phyloP scores from a whole-genome alignment of 2,797 vertebrate genomes.

The Melanotaenia nigrans region DNA sequence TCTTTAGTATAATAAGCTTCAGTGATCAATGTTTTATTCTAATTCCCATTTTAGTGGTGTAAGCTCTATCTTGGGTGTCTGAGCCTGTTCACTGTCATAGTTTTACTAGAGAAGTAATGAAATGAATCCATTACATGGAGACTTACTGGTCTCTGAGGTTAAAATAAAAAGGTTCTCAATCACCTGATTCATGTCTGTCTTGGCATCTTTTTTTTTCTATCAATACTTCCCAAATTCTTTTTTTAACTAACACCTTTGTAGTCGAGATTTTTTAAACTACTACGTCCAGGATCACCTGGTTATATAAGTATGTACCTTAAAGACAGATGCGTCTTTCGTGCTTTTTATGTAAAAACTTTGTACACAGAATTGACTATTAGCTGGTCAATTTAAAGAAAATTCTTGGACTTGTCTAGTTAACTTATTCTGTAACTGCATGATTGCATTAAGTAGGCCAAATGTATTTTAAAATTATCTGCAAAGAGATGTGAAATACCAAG shows the following conservation, averaged over 20 bases:
- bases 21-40: not conserved
- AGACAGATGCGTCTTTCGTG: not conserved
- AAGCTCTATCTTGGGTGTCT: not conserved
- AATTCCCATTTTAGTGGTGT: not conserved
- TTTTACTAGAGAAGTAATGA: conserved; percentile 6
- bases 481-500: not conserved
- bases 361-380: not conserved
- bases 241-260: not conserved
- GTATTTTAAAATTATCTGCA: not conserved
- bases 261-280: conserved; percentile 14
- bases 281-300: not conserved
- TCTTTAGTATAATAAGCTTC: conserved; percentile 1
- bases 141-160: not conserved
- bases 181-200: not conserved
- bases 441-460: not conserved
- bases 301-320: not conserved
- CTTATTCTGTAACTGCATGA: not conserved
- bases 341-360: not conserved
- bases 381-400: not conserved
- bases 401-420: not conserved
- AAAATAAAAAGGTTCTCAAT: not conserved
- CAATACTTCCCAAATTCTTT: not conserved
- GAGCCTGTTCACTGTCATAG: not conserved
- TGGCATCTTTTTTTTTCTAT: not conserved
- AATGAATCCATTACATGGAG: not conserved